phyloP scores from a whole-genome alignment of 2,888 invertebrate genomes.

The Cotesia congregata region DNA sequence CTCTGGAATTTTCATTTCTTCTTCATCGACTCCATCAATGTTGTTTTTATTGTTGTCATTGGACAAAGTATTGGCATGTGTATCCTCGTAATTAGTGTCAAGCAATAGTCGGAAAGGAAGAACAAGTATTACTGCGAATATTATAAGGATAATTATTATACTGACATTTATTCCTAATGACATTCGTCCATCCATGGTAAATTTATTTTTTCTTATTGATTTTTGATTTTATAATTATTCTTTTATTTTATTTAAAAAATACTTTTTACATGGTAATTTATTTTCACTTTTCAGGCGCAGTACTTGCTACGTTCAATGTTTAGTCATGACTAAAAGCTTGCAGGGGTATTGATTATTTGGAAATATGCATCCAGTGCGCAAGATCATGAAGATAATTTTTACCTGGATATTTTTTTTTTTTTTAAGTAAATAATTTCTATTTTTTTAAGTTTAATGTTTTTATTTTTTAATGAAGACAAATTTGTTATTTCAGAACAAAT shows the following conservation, averaged over 20 bases:
- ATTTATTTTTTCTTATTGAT: neutral
- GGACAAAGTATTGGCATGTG: constrained; percentile 15
- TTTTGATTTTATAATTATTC: neutral
- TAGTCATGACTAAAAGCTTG: neutral
- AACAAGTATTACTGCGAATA: constrained; percentile 60
- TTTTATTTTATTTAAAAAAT: neutral
- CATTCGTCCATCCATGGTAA: constrained; percentile 51
- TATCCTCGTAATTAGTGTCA: constrained; percentile 54
- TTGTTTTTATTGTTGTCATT: constrained; percentile 8
- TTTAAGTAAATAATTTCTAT: neutral
- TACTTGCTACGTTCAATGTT: neutral
- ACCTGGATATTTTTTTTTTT: neutral
- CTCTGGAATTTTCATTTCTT: constrained; percentile 20
- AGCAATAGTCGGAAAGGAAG: constrained; percentile 59
- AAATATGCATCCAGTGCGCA: neutral
- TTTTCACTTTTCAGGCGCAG: neutral
- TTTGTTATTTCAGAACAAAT: neutral
- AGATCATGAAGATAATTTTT: neutral
- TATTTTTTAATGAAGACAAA: neutral
- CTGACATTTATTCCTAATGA: constrained; percentile 60
- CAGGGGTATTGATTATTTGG: neutral
- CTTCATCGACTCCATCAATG: constrained; percentile 26
- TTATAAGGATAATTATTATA: constrained; percentile 58
- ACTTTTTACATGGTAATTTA: neutral
- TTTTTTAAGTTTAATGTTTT: neutral